Base-by-base conservation (phyloP, 2,113 vertebrate species). In the Menidia beryllina region DNA sequence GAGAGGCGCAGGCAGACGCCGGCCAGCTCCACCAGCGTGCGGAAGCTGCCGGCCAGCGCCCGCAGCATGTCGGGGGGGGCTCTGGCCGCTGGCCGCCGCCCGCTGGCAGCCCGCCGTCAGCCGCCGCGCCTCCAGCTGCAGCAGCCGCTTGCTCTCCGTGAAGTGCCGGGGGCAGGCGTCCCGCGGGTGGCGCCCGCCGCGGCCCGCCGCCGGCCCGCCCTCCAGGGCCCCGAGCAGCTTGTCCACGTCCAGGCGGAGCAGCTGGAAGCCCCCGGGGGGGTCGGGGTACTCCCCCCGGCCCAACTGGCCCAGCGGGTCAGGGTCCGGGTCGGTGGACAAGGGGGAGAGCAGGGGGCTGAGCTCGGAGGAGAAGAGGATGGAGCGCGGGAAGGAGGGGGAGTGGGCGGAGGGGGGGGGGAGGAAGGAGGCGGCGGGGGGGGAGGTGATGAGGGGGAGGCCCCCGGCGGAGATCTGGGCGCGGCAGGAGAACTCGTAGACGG, bases 1-100 rank as follows among this genome's bases (percentile, higher is more conserved):
- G 97, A 96, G 89, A 98, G 94, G 88, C 95, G 95, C 51, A 98
- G 92, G 83, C 96, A 98, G 24, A 94, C 79, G 13, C 91, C 86
- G 0, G 93, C 91, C 86, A 98, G 91, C 47, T 95, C 95, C 23
- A 97, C 90, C 48, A 98, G 91, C 71, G 93, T 90, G 57, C 89
- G 93, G 20, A 98, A 98, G 2, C 96, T 96, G 19, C 94, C 91
- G 0, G 86, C 91, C 48, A 97, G 69, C 0, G 82, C 91, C 0
- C 57, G 25, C 65, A 96, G 94, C 79, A 95, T 94, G 68, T 97
- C 95, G n/a, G n/a, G n/a, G n/a, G n/a, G n/a, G n/a, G n/a, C 1
- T 93, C 86, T 0, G 94, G 92, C 48, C 93, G 94, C 84, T 96
- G 95, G 1, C 93, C 48, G 96, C 94, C 23, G 96, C 95, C 0